Evolutionary conservation across 2,113 vertebrate genomes (phyloP).

Genomic region (Pseudorectes ferrugineus): DNA sequence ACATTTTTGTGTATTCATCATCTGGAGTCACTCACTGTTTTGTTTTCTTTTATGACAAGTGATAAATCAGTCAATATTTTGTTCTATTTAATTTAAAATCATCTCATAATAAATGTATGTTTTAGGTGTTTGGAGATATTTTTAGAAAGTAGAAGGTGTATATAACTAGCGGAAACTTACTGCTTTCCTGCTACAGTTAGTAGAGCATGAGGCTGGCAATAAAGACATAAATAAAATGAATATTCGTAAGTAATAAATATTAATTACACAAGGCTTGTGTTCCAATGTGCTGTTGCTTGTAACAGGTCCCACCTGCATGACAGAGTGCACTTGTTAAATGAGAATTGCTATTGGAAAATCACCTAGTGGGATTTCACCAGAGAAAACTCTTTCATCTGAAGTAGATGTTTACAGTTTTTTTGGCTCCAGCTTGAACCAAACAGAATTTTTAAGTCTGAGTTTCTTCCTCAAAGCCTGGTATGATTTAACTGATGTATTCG

Average conservation of each 20-base stretch:
- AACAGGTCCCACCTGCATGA: constrained; percentile 67
- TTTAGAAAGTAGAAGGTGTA: neutral
- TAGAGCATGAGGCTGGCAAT: constrained; percentile 25
- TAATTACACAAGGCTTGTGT: constrained; percentile 67
- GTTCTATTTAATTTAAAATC: neutral
- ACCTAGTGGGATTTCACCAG: constrained; percentile 69
- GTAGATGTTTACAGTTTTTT: constrained; percentile 43
- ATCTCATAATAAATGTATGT: neutral
- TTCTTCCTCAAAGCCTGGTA: neutral
- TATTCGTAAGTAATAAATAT: constrained; percentile 74
- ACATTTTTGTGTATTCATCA: neutral
- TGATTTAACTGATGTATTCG: neutral
- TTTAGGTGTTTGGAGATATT: neutral
- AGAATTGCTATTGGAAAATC: constrained; percentile 63
- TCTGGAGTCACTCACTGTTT: neutral
- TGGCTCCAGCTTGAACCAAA: constrained; percentile 58
- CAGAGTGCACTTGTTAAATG: constrained; percentile 75
- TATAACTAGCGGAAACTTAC: constrained; percentile 24
- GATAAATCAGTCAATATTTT: neutral
- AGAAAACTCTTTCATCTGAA: constrained; percentile 58
- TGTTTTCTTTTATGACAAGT: neutral
- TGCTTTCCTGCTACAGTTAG: constrained; percentile 34
- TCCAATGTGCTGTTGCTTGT: constrained; percentile 60
- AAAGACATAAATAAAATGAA: constrained; percentile 70
- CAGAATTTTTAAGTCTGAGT: constrained; percentile 34